Conservation (phyloP, 2,888 invertebrate genomes). For the Sabatieria punctata region DNA sequence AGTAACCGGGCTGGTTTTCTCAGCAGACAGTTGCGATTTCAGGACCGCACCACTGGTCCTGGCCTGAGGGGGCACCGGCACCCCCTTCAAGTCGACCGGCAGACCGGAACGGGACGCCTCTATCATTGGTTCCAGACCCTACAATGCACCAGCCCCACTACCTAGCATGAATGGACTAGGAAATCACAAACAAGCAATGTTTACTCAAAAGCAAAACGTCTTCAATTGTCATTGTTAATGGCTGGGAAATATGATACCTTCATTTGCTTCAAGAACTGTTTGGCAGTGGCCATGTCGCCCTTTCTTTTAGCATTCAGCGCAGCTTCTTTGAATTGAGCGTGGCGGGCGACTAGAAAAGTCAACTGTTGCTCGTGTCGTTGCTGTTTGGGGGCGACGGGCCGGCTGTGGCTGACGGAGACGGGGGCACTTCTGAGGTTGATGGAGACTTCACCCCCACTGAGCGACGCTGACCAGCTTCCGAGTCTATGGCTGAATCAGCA, state of each 20-base stretch:
- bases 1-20: no score
- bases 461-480: no score
- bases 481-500: no score
- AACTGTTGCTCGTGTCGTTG: conserved; percentile 54
- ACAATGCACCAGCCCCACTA: conserved; percentile 11
- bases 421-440: no score
- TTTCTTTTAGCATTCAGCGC: conserved; percentile 70
- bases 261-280: conserved; percentile 67
- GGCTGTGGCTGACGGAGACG: neutral
- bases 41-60: neutral
- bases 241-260: conserved; percentile 41
- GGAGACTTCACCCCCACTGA: no score
- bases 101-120: conserved; percentile 70
- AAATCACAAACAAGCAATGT: no score
- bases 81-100: conserved; percentile 42
- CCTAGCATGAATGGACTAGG: no score
- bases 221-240: no score
- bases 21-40: neutral
- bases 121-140: conserved; percentile 71
- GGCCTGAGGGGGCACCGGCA: conserved; percentile 29
- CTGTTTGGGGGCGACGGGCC: conserved; percentile 1
- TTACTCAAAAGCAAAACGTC: no score
- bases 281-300: conserved; percentile 61
- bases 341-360: conserved; percentile 51
- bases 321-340: conserved; percentile 67